Percentiles rank a stretch among this genome's conserved stretches.
Evolutionary conservation across 1,140 invertebrate species (phyloP).

Genomic region (Scaptomyza pallida): DNA sequence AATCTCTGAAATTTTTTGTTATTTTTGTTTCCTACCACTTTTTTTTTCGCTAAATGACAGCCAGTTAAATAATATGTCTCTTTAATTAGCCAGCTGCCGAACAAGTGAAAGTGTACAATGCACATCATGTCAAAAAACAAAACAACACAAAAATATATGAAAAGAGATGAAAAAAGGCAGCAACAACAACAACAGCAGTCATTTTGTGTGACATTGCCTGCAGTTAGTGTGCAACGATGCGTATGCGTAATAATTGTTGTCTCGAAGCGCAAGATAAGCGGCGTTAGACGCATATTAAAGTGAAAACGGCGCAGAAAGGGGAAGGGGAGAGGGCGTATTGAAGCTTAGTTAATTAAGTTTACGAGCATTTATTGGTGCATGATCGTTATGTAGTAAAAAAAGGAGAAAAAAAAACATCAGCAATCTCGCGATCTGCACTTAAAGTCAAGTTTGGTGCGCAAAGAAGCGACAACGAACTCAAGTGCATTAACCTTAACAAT

Average conservation of each 20-base stretch:
- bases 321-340: neutral
- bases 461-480: conserved; percentile 80
- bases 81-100: conserved; percentile 53
- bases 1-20: conserved; percentile 1
- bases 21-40: conserved; percentile 8
- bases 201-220: conserved; percentile 21
- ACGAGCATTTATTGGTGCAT: conserved; percentile 71
- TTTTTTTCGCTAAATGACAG: conserved; percentile 42
- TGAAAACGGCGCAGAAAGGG: conserved; percentile 41
- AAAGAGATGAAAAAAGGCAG: neutral
- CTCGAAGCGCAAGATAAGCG: conserved; percentile 37
- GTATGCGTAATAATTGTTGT: conserved; percentile 76
- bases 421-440: conserved; percentile 35
- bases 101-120: conserved; percentile 59
- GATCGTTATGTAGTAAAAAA: conserved; percentile 50
- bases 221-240: conserved; percentile 50
- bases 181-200: neutral
- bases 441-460: conserved; percentile 70
- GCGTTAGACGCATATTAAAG: conserved; percentile 44
- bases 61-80: conserved; percentile 70
- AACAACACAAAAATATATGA: too few species aligned
- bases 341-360: conserved; percentile 56
- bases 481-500: conserved; percentile 80
- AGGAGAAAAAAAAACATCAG: too few species aligned
- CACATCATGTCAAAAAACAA: conserved; percentile 42